Base-by-base conservation (phyloP, 2,797 vertebrate genomes). In the Gorsachius magnificus region DNA sequence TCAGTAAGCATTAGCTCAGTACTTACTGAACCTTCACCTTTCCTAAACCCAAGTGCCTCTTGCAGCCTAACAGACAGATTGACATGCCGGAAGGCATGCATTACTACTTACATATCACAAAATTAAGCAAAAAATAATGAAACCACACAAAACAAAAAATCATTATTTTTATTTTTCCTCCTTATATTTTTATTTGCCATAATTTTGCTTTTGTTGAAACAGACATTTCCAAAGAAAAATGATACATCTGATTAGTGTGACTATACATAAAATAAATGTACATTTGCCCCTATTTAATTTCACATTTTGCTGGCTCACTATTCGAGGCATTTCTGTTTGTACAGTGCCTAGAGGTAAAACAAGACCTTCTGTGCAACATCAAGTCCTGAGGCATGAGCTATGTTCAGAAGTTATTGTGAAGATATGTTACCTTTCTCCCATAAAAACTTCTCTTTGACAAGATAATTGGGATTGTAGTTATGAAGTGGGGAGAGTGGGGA, bases 391-490 rank as follows among this genome's bases (percentile, higher is more conserved):
- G 86, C 71, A 65, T 11, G 15, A 80, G 75, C 56, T 83, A 31
- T 10, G 60, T 61, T 91, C 75, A 89, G 54, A 71, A 94, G 78
- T 94, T 94, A 91, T 36, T 91, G 75, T 65, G 60, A 77, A 60
- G 75, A 80, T 90, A 43, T 7, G 48, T 95, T 86, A 96, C 31
- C 48, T 92, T 96, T 65, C 87, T 63, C 82, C 87, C 89, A 93
- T 38, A 87, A 53, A 81, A 92, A 16, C 58, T 63, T 92, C 68
- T 66, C 53, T 82, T 83, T 77, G 84, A 93, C 36, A 94, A 95
- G 76, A 28, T 94, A 88, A 96, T 66, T 86, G 51, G 76, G 77
- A 74, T 36, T 64, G 57, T 74, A 61, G 74, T 69, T 91, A 92
- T 45, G 70, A 95, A 92, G 26, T 20, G 26, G 25, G 29, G 83